Evolutionary conservation across 2,797 vertebrate genomes (phyloP), one percentile per base, ranked within the genome.

Genomic region (Argyrosomus regius): DNA sequence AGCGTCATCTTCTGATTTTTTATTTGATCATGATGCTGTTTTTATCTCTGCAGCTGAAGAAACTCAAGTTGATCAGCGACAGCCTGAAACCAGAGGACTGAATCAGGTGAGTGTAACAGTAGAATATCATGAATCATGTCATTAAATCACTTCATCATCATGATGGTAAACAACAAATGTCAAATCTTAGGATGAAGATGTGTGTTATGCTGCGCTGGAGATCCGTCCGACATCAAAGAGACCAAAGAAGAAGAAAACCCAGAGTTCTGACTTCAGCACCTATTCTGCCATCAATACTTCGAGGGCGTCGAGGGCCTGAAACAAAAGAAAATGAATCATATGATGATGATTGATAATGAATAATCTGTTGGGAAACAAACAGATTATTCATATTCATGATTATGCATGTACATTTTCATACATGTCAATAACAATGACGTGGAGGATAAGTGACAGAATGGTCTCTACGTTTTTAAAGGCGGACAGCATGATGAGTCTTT

Each of bases 171-270:
- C 4, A 5, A 39, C 26, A 75, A 22, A 41, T 83, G 5, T 83
- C 2, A 24, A 17, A 78, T 68, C 18, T 63, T 57, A 88, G 89
- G 80, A 67, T 62, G 88, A 88, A 74, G 82, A 91, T 2, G 69
- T 92, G 70, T 89, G 83, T 70, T 91, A 90, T 11, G 81, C 86
- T 54, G 69, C 81, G 1, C 39, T 91, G 59, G 56, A 82, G 56
- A 82, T 86, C 57, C 53, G 1, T 24, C 80, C 72, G 5, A 0
- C 64, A 4, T 82, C 88, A 63, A 67, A 80, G 10, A 81, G 80
- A 78, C 53, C 80, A 48, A 78, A 74, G 64, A 78, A 53, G 78
- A 85, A 71, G 61, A 65, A 35, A 28, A 52, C 1, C 2, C 41
- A 73, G 59, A 52, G 6, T 49, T 80, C 74, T 20, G 87, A 88